Percentiles rank a stretch among this genome's conserved stretches.
Evolutionary conservation across 2,113 vertebrate species (phyloP).

Genomic region (Proteles cristata): DNA sequence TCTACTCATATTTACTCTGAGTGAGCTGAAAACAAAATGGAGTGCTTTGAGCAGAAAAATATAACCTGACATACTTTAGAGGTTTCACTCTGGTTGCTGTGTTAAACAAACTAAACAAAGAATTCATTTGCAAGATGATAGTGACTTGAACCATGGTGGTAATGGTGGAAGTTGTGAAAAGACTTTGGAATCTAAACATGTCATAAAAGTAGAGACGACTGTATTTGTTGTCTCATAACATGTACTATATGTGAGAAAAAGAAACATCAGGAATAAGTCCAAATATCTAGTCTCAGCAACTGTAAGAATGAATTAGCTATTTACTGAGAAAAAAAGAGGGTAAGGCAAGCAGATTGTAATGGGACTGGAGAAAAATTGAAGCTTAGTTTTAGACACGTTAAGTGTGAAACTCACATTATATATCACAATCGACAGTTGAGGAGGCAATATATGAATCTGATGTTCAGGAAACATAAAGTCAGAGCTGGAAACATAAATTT

Average conservation of each 20-base stretch:
- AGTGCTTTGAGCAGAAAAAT: neutral
- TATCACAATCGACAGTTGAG: neutral
- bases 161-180: neutral
- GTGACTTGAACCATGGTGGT: neutral
- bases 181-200: neutral
- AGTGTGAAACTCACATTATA: neutral
- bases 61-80: neutral
- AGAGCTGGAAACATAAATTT: neutral
- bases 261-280: neutral
- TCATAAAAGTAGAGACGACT: neutral
- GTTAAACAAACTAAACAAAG: neutral
- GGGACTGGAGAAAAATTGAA: neutral
- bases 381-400: neutral
- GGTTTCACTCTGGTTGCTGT: neutral
- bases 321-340: neutral
- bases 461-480: neutral
- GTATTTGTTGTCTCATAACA: neutral
- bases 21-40: neutral
- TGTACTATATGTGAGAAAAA: neutral
- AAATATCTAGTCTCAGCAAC: neutral
- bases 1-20: neutral
- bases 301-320: neutral
- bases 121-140: neutral
- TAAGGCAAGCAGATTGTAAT: neutral
- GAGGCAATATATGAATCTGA: neutral